Evolutionary conservation across 2,113 vertebrate genomes (phyloP), one percentile per base, ranked within the genome.

Genomic region (Phyllopteryx taeniolatus): DNA sequence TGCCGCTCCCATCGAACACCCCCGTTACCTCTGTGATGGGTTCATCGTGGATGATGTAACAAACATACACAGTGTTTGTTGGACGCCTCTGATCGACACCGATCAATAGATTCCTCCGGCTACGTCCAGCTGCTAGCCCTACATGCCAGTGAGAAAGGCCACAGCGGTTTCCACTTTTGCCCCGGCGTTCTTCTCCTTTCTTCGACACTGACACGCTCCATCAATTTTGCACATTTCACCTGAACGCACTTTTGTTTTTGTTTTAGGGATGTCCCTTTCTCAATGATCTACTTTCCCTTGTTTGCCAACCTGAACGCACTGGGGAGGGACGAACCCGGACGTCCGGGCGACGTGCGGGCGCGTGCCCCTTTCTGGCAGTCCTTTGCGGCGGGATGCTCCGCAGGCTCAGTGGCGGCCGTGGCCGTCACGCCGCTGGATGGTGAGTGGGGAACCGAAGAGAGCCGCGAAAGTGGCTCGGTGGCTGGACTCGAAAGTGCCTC

Each of bases 241-340:
- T 17, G 20, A n/a, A 12, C 53, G 2, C 53, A 4, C 20, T 39
- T 59, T 12, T 71, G 8, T 10, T 20, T 62, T 2, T 10, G 70
- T 80, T 74, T 66, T 82, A 95, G 92, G 78, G 93, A 94, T 44
- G 92, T 94, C 1, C 90, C 92, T 4, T 95, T 94, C 90, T 96
- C 94, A 35, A 75, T 94, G 91, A 94, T 95, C 87, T 94, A 94
- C 84, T 96, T 96, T 87, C 94, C 93, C 0, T 84, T 94, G 60
- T 95, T 95, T 66, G 94, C 95, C 83, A 92, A 93, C 79, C 88
- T 91, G 19, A 96, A 95, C 66, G 77, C 86, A 0, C 79, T 94
- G 11, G 94, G 93, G 19, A 80, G 88, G 67, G 56, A 72, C 2
- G 74, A 51, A 0, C 35, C 12, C 1, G 74, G 76, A 63, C 72